Base-by-base conservation (phyloP, 2,888 invertebrate genomes). In the Tiphia femorata region DNA sequence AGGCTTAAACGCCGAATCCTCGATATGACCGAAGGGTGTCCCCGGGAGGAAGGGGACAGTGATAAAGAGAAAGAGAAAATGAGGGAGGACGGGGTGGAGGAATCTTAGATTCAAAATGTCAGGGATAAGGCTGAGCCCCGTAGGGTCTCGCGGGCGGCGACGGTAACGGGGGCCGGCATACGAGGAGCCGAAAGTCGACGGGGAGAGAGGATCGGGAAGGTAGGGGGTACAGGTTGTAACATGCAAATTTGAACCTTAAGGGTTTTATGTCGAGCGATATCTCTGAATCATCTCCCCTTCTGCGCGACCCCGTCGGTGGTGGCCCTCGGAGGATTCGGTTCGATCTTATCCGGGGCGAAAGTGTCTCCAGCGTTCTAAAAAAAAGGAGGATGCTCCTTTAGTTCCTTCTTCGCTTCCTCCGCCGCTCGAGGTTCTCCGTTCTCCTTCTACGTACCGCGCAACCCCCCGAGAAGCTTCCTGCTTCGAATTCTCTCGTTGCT, bases 221-320 rank as follows among this genome's bases (percentile, higher is more conserved):
- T 52, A 37, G 47, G 63, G 54, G 70, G 73, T 66, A 67, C 63
- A 72, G 72, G 79, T 80, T 79, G 81, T 81, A 81, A 80, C 80
- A 82, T 82, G 81, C 81, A 82, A 81, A 81, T 82, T 81, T 80
- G 76, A 80, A 81, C 80, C 81, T 81, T 79, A 80, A 80, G 77
- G 81, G 78, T 82, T 81, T 82, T 82, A 82, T 82, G 81, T 81
- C 79, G 73, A 67, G 74, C 77, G 80, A 81, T 82, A 82, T 82
- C 81, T 77, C 72, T 67, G 81, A 78, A 81, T 80, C 80, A 79
- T 79, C 76, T 76, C 70, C 72, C 72, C 72, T 73, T 67, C 73
- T 63, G 50, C 58, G 21, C 58, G 64, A 51, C 48, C 54, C 58
- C 62, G 64, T 55, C 60, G 64, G 59, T 67, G 64, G 65, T 70